A percentile compares a stretch with the other conserved stretches of the same genome.
Conservation (phyloP, 2,113 vertebrate species). For the Spea multiplicata region DNA sequence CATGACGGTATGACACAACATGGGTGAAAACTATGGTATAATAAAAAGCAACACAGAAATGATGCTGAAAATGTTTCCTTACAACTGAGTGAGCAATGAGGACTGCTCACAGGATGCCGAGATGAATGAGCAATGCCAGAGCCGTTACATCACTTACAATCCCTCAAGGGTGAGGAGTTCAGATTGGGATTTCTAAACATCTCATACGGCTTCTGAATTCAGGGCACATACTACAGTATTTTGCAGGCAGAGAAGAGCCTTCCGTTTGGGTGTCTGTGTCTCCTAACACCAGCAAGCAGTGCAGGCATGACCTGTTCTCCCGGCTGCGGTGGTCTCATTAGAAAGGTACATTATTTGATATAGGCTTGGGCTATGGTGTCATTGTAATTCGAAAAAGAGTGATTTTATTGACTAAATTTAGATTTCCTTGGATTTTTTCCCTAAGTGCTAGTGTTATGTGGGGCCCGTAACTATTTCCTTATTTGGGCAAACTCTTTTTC, state of each 20-base stretch:
- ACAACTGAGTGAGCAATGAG: slow-evolving; percentile 30
- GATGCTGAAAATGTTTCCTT: slow-evolving; percentile 8
- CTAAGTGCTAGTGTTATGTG: too few species aligned
- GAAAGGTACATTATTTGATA: background rate
- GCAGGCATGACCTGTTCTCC: background rate
- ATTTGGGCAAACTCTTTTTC: too few species aligned
- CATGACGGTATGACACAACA: too few species aligned
- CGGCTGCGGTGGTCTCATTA: background rate
- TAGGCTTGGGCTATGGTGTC: too few species aligned
- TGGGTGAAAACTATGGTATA: background rate
- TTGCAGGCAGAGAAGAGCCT: background rate
- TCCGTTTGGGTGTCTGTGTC: slow-evolving; percentile 3
- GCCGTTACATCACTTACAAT: rapidly evolving
- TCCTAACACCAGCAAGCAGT: background rate
- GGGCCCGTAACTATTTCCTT: too few species aligned
- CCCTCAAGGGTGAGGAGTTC: slow-evolving; percentile 48
- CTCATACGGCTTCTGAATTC: slow-evolving; percentile 32
- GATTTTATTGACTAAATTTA: too few species aligned
- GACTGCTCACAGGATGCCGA: slow-evolving; percentile 5
- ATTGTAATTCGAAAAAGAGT: too few species aligned
- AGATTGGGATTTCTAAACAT: slow-evolving; percentile 47
- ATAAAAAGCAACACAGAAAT: slow-evolving; percentile 14
- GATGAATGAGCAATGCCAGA: slow-evolving; percentile 21
- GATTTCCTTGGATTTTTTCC: too few species aligned
- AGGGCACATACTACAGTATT: slow-evolving; percentile 16